A percentile compares a stretch with the other conserved stretches of the same genome.
Evolutionary conservation across 2,888 invertebrate species (phyloP).

Genomic region (Scelioninae gen. 1): DNA sequence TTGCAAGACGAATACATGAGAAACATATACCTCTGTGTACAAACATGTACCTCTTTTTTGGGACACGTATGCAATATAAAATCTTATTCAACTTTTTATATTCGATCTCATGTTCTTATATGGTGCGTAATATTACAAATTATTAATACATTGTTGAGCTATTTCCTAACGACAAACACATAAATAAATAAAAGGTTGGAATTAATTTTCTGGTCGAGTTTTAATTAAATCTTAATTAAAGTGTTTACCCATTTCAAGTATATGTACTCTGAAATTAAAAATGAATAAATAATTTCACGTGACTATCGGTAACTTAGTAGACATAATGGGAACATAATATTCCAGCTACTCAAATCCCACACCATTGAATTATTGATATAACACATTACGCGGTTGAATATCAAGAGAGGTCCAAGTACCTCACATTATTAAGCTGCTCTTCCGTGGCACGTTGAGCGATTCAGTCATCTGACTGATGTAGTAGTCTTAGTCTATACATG

Average conservation of each 20-base stretch:
- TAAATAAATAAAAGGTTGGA: no score
- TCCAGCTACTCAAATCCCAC: constrained; percentile 23
- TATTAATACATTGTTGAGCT: no score
- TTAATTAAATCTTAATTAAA: no score
- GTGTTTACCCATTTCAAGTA: not conserved
- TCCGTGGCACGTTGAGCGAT: constrained; percentile 40
- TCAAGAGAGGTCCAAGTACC: constrained; percentile 57
- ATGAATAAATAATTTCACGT: constrained; percentile 13
- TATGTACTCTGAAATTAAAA: constrained; percentile 8
- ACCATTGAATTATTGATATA: constrained; percentile 53
- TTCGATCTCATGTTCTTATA: no score
- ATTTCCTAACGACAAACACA: no score
- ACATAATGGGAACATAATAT: constrained; percentile 29
- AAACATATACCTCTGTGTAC: no score
- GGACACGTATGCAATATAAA: no score
- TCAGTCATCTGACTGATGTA: constrained; percentile 45
- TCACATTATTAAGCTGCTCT: constrained; percentile 55
- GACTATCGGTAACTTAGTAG: constrained; percentile 3
- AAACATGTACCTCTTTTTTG: no score
- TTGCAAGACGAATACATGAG: no score
- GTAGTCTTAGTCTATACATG: constrained; percentile 25
- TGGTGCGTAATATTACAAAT: no score
- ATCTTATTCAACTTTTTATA: no score
- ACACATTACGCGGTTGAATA: constrained; percentile 55
- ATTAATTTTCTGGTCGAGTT: no score